These are phyloP conservation scores for Diloba caeruleocephala DNA, from an alignment of 2,888 invertebrate genomes.

Conservation along the genomic window DNA sequence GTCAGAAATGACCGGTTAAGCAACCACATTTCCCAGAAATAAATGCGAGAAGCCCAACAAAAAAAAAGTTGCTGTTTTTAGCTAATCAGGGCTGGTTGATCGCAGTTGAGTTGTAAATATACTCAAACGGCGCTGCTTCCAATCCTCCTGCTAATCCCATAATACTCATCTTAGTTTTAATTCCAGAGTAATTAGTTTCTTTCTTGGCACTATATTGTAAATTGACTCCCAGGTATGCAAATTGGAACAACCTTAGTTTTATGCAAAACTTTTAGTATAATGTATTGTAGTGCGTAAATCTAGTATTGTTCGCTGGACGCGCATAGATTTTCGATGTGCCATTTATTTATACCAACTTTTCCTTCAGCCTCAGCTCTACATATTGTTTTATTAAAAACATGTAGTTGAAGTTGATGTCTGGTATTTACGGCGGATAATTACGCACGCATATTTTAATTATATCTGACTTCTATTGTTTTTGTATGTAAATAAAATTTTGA, in stretches of 20 bases:
- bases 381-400: slow-evolving; percentile 8
- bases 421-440: slow-evolving; percentile 5
- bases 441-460: neutral
- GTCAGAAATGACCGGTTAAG: too few species aligned
- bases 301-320: slow-evolving; percentile 23
- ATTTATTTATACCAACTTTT: neutral
- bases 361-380: slow-evolving; percentile 1
- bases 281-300: slow-evolving; percentile 1
- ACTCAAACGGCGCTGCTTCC: too few species aligned
- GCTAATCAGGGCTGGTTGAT: too few species aligned
- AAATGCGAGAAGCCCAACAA: too few species aligned
- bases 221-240: slow-evolving; percentile 25
- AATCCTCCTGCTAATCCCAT: too few species aligned
- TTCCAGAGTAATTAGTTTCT: too few species aligned
- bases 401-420: neutral
- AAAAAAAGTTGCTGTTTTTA: too few species aligned
- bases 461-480: slow-evolving; percentile 5
- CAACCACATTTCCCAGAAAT: too few species aligned
- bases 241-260: slow-evolving; percentile 43
- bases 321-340: slow-evolving; percentile 21
- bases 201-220: slow-evolving; percentile 7
- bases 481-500: neutral
- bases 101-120: too few species aligned
- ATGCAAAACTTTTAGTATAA: slow-evolving; percentile 26
- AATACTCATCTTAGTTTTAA: too few species aligned